These are phyloP conservation scores for Greenwoodochromis staneri DNA, from an alignment of 2,113 vertebrate species.

Conservation along the genomic window DNA sequence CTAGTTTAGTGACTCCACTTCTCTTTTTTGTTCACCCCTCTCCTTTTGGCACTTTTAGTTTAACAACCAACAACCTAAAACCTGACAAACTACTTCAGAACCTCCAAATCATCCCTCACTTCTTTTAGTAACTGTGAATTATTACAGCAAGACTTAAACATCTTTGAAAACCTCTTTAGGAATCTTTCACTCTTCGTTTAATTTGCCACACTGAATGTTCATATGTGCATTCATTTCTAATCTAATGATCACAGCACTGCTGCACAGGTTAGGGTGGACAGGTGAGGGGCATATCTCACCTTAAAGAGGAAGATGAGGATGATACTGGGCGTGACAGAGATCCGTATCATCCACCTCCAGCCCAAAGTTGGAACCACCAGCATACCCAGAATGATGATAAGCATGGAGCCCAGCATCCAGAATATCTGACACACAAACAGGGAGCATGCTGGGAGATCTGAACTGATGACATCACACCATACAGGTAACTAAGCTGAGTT, in stretches of 20 bases:
- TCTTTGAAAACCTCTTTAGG: neutral
- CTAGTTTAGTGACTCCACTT: neutral
- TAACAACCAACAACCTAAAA: neutral
- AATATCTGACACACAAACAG: conserved; percentile 75
- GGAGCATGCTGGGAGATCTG: conserved; percentile 9
- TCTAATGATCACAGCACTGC: neutral
- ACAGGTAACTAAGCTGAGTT: neutral
- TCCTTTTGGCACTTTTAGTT: neutral
- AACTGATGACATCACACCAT: neutral
- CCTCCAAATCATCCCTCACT: neutral
- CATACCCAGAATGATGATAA: conserved; percentile 87
- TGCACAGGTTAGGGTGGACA: neutral
- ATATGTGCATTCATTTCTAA: neutral
- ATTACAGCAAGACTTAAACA: neutral
- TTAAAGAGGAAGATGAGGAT: conserved; percentile 83
- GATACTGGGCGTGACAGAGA: conserved; percentile 83
- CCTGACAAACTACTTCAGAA: neutral
- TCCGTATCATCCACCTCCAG: conserved; percentile 92
- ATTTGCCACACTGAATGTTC: neutral
- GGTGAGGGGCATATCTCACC: conserved; percentile 54
- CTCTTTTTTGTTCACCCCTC: neutral
- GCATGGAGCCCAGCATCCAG: conserved; percentile 88
- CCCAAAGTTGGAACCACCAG: conserved; percentile 80
- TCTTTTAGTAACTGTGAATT: neutral
- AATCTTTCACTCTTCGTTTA: neutral